These are phyloP conservation scores for Plagodis dolabraria DNA, from an alignment of 2,888 invertebrate genomes.

Conservation along the genomic window DNA sequence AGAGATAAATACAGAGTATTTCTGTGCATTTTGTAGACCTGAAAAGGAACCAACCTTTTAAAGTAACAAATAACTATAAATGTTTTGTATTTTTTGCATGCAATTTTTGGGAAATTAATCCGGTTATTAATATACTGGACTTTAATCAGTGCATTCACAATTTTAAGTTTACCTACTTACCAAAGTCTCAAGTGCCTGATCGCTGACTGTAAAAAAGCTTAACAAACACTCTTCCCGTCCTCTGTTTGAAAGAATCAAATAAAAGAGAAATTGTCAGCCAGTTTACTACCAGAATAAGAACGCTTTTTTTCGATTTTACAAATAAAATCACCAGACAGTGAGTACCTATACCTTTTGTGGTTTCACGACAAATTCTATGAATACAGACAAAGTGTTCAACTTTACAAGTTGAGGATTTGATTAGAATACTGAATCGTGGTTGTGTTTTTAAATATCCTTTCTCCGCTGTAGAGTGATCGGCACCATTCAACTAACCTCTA, in stretches of 20 bases:
- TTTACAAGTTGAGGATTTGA: neutral
- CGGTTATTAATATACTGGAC: too few relatives aligned
- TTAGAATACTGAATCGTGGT: neutral
- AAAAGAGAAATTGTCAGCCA: constrained; percentile 52
- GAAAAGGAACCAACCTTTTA: too few relatives aligned
- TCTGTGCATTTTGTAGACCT: too few relatives aligned
- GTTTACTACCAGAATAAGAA: constrained; percentile 48
- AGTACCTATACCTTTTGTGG: constrained; percentile 7
- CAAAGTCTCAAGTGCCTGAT: constrained; percentile 9
- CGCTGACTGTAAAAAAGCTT: constrained; percentile 36
- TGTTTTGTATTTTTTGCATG: too few relatives aligned
- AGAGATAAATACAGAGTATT: too few relatives aligned
- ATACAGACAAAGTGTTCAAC: constrained; percentile 4
- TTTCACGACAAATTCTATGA: constrained; percentile 7
- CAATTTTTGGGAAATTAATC: too few relatives aligned
- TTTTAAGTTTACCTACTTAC: too few relatives aligned
- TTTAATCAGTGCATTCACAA: too few relatives aligned
- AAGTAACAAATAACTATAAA: too few relatives aligned
- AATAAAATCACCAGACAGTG: constrained; percentile 16
- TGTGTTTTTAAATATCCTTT: neutral
- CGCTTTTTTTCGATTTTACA: constrained; percentile 12
- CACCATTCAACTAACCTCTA: neutral
- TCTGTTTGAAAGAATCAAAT: constrained; percentile 54
- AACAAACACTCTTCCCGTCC: constrained; percentile 37
- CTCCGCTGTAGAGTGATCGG: too few relatives aligned